Evolutionary conservation across 2,888 invertebrate species (phyloP), one percentile per base, ranked within the genome.

Genomic region (Drosophila nigritarsus): DNA sequence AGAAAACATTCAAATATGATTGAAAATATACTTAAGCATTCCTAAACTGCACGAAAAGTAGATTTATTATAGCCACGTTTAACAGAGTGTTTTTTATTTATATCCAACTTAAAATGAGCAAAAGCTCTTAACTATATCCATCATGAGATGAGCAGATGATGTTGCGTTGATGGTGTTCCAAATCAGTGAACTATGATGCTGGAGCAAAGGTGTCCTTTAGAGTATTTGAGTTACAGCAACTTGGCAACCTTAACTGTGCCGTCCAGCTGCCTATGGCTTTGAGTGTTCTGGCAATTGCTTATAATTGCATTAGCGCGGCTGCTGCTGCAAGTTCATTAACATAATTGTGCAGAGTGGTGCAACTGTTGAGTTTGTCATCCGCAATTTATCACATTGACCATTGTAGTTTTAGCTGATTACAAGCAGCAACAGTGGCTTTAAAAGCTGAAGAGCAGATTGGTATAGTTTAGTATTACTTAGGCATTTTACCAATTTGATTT

Each of bases 241-340:
- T 9, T 20, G 13, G 7, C n/a, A 18, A 4, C 15, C 8, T 7
- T 15, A 4, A 15, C 29, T 20, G 40, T 13, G 13, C 15, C 34
- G n/a, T 8, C 15, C 2, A 29, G 38, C 18, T 38, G 34, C 51
- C 38, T 27, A 60, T 32, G 13, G 42, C 29, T 40, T 49, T n/a
- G 60, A 63, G 51, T 53, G 54, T 40, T 24, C 42, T 30, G 27
- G 42, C 20, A 13, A 20, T 29, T 15, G 49, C n/a, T 24, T 13
- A 59, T 76, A 77, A 80, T 70, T 70, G 60, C 56, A 54, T 65
- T 70, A 65, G 32, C 38, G n/a, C 40, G 53, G n/a, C 40, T 45
- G 63, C 65, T 42, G 51, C 29, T 34, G 56, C 60, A 59, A 65
- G 55, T 59, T 79, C 75, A 69, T 76, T 75, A 68, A 73, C 66